Conservation (phyloP, 2,797 vertebrate species). For the Anniella stebbinsi region DNA sequence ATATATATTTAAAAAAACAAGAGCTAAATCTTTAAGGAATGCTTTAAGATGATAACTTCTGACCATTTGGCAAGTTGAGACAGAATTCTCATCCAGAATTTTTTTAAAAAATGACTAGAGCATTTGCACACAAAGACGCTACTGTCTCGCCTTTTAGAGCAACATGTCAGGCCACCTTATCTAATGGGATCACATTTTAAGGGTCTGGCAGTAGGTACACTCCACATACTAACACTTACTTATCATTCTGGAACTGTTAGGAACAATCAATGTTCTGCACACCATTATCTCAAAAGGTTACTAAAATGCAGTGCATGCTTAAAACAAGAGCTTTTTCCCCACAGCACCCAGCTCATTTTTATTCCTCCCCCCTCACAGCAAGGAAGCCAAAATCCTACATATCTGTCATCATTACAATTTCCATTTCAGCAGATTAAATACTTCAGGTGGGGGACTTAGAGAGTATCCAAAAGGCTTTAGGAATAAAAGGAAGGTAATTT, state of each 20-base stretch:
- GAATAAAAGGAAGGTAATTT: conserved; percentile 47
- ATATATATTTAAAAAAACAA: background rate
- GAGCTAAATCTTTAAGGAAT: background rate
- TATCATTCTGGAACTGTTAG: background rate
- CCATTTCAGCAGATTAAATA: conserved; percentile 66
- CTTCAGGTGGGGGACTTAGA: conserved; percentile 54
- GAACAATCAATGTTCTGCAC: background rate
- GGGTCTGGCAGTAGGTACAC: background rate
- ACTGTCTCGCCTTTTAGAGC: background rate
- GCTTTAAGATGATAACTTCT: background rate
- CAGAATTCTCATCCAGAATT: conserved; percentile 12
- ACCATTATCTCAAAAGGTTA: conserved; percentile 33
- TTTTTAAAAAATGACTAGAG: conserved; percentile 5
- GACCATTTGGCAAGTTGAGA: conserved; percentile 23
- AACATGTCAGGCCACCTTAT: background rate
- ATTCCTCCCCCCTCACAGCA: conserved; percentile 25
- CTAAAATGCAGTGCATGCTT: background rate
- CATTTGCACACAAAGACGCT: background rate
- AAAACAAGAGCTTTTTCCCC: background rate
- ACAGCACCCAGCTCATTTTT: background rate
- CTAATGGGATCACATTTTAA: background rate
- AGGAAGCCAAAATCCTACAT: conserved; percentile 23
- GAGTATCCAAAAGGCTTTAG: conserved; percentile 53
- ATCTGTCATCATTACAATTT: conserved; percentile 56
- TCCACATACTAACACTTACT: conserved; percentile 21